These are phyloP conservation scores for Alfaro cultratus DNA, from an alignment of 2,797 vertebrate species.

Conservation along the genomic window DNA sequence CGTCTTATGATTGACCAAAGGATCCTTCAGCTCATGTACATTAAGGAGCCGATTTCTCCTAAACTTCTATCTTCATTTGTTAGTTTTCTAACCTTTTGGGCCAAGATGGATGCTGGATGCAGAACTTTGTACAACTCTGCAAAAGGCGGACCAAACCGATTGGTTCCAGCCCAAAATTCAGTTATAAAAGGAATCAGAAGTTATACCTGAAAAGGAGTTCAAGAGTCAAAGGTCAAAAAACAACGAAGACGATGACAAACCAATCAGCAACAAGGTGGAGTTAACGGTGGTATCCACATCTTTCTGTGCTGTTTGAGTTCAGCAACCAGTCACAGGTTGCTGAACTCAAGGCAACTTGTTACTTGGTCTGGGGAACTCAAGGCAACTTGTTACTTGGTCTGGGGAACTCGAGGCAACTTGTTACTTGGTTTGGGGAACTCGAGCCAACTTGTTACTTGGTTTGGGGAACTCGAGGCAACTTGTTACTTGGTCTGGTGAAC, in stretches of 20 bases:
- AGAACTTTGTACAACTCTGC: background rate
- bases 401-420: too few relatives aligned
- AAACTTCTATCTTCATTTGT: background rate
- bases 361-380: too few relatives aligned
- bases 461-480: too few relatives aligned
- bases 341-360: background rate
- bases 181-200: background rate
- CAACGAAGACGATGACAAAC: background rate
- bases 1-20: background rate
- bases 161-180: background rate
- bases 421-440: too few relatives aligned
- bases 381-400: background rate
- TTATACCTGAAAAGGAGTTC: background rate
- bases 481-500: too few relatives aligned
- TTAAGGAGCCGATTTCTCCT: background rate
- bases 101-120: background rate
- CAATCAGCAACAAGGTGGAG: background rate
- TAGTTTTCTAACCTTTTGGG: background rate
- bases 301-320: too few relatives aligned
- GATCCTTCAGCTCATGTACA: background rate
- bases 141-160: background rate
- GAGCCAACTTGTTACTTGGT: too few relatives aligned
- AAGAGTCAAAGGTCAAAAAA: background rate
- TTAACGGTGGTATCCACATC: background rate
- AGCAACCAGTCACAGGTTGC: background rate